Percentiles rank a stretch among this genome's conserved stretches.
These are phyloP conservation scores for Meda fulgida DNA, from an alignment of 2,797 vertebrate genomes.

Conservation along the genomic window DNA sequence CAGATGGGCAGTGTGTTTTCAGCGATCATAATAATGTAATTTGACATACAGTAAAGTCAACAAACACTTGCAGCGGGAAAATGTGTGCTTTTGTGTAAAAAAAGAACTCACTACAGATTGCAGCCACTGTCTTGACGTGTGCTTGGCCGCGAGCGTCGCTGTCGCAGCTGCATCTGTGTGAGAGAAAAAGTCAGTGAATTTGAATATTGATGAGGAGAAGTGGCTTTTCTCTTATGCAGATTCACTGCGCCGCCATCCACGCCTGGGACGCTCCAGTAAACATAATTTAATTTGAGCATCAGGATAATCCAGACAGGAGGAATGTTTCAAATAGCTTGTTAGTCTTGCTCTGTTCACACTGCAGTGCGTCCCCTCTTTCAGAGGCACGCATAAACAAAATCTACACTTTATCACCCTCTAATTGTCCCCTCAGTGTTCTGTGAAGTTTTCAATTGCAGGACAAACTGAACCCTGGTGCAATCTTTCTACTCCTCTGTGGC, in stretches of 20 bases:
- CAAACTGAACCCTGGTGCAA: slow-evolving; percentile 11
- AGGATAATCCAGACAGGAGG: slow-evolving; percentile 55
- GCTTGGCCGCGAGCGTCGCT: background rate
- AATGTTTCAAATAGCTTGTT: slow-evolving; percentile 50
- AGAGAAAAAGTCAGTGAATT: slow-evolving; percentile 21
- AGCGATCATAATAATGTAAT: background rate
- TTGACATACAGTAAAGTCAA: background rate
- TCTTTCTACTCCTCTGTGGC: background rate
- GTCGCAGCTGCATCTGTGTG: background rate
- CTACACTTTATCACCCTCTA: slow-evolving; percentile 20
- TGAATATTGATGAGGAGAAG: slow-evolving; percentile 54
- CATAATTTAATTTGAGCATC: slow-evolving; percentile 59
- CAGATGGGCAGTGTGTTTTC: background rate
- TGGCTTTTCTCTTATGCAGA: slow-evolving; percentile 49
- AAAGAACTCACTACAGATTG: background rate
- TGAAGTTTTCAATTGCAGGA: slow-evolving; percentile 18
- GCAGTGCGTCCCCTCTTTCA: slow-evolving; percentile 37
- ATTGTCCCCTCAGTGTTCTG: slow-evolving; percentile 21
- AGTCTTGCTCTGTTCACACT: slow-evolving; percentile 49
- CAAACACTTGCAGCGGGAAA: background rate
- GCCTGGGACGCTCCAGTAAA: slow-evolving; percentile 56
- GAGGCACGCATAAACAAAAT: background rate
- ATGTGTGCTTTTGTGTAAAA: background rate
- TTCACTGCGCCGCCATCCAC: slow-evolving; percentile 32
- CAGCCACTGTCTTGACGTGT: background rate